These are phyloP conservation scores for Nematopogon swammerdamellus DNA, from an alignment of 2,888 invertebrate genomes.

Conservation along the genomic window DNA sequence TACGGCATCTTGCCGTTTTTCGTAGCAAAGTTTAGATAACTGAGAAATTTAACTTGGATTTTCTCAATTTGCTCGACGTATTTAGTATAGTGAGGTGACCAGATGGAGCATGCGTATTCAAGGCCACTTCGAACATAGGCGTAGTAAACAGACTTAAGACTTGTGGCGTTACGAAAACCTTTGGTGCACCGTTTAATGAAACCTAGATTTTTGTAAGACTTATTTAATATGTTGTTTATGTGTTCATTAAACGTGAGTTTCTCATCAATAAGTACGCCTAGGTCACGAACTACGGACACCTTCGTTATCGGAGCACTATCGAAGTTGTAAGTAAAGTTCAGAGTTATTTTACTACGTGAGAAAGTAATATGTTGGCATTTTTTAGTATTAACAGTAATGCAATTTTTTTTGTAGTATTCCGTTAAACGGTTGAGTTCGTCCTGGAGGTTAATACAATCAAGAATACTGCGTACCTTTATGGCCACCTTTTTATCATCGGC, in stretches of 20 bases:
- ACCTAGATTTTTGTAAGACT: background rate
- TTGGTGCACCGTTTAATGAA: background rate
- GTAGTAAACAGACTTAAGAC: background rate
- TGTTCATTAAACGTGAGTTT: background rate
- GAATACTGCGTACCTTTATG: background rate
- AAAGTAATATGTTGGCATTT: background rate
- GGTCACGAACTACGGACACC: background rate
- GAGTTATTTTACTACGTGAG: background rate
- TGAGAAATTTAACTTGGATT: background rate
- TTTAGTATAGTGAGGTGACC: background rate
- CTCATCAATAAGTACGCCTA: background rate
- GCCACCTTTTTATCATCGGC: slow-evolving; percentile 1
- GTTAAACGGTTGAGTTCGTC: background rate
- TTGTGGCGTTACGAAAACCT: background rate
- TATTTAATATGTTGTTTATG: background rate
- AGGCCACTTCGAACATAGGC: background rate
- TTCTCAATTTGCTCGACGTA: background rate
- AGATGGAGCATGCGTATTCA: background rate
- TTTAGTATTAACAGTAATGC: background rate
- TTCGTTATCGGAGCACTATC: background rate
- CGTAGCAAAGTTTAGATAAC: background rate
- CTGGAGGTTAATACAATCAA: background rate
- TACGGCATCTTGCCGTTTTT: background rate
- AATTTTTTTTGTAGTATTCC: background rate
- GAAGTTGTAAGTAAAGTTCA: background rate